Conservation (phyloP, 2,113 vertebrate species). For the Chaetorhynchus papuensis region DNA sequence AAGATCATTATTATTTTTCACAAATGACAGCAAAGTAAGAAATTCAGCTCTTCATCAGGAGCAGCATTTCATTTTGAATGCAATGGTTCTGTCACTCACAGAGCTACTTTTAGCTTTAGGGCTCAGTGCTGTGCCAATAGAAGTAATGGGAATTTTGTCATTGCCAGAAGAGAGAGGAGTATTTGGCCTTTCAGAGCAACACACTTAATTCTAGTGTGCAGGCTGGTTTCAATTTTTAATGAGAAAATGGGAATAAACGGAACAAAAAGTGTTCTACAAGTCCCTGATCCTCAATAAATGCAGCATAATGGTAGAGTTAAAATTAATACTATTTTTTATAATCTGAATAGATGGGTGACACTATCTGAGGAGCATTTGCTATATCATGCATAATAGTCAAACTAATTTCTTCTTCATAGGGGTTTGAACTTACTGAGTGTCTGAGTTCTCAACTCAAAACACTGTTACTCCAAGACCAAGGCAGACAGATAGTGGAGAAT, state of each 20-base stretch:
- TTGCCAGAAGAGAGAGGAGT: neutral
- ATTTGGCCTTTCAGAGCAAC: neutral
- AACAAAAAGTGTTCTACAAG: neutral
- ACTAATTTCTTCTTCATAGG: neutral
- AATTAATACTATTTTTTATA: slow-evolving; percentile 34
- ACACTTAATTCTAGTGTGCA: neutral
- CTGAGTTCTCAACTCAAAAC: neutral
- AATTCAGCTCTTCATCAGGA: neutral
- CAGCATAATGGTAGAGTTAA: neutral
- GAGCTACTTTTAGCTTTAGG: slow-evolving; percentile 25
- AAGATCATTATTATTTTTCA: neutral
- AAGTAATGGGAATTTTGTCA: slow-evolving; percentile 18
- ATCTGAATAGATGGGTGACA: neutral
- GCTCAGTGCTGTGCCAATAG: neutral
- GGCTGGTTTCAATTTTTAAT: slow-evolving; percentile 38
- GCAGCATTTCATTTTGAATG: neutral
- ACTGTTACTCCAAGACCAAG: neutral
- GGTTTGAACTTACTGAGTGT: neutral
- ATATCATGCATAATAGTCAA: neutral
- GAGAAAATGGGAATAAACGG: slow-evolving; percentile 11
- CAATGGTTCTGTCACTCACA: neutral
- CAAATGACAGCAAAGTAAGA: neutral
- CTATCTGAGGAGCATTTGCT: neutral
- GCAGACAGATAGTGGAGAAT: neutral
- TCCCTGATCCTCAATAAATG: neutral